Percentiles rank a stretch among this genome's conserved stretches.
Evolutionary conservation across 2,113 vertebrate genomes (phyloP).

Genomic region (Syngnathus floridae): DNA sequence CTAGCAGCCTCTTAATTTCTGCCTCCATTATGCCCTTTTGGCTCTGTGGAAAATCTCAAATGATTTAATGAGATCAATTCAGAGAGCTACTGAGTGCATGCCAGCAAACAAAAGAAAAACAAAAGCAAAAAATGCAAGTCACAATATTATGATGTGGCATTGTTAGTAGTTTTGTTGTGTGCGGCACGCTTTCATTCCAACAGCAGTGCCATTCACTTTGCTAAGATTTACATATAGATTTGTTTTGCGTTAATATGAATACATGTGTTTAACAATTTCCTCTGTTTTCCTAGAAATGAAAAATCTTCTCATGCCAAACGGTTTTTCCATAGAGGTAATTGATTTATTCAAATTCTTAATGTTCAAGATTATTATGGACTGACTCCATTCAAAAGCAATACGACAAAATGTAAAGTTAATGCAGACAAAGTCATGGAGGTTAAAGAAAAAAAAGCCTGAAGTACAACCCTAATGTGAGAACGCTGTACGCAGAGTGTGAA

Average conservation of each 20-base stretch:
- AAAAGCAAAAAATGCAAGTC: constrained; percentile 3
- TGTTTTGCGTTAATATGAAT: constrained; percentile 12
- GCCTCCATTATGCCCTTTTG: constrained; percentile 46
- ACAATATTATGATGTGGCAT: constrained; percentile 24
- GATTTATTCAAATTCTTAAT: not conserved
- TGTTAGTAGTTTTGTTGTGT: constrained; percentile 35
- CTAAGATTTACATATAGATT: constrained; percentile 6
- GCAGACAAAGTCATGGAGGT: constrained; percentile 21
- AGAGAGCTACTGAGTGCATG: constrained; percentile 39
- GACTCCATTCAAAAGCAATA: constrained; percentile 4
- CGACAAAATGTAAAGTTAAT: constrained; percentile 1
- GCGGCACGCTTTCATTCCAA: constrained; percentile 10
- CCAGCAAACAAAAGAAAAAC: constrained; percentile 27
- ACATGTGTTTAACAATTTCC: not conserved
- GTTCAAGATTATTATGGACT: not conserved
- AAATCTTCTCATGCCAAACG: not conserved
- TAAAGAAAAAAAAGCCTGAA: constrained; percentile 28
- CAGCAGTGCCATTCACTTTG: constrained; percentile 23
- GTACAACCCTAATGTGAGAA: constrained; percentile 23
- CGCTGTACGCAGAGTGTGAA: constrained; percentile 13
- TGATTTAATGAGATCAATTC: constrained; percentile 62
- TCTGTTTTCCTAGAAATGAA: not conserved
- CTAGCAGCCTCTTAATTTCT: constrained; percentile 43
- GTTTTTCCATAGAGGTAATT: not conserved
- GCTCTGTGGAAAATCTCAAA: constrained; percentile 50